Percentiles rank a stretch among this genome's conserved stretches.
Evolutionary conservation across 2,113 vertebrate species (phyloP).

Genomic region (Australoheros scitulus): DNA sequence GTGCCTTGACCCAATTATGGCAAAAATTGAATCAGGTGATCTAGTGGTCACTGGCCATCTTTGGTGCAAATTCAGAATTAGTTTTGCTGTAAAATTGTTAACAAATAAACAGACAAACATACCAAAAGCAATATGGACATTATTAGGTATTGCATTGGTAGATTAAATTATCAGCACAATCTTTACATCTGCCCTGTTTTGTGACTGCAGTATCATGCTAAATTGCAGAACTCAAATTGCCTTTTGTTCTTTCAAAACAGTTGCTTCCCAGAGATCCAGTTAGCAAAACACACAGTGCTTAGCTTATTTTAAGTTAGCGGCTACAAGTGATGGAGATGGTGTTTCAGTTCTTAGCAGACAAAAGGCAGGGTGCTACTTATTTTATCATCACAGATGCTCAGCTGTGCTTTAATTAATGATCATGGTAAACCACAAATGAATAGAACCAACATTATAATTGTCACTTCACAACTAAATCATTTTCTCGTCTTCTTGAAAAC

Average conservation of each 20-base stretch:
- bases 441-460: conserved; percentile 55
- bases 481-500: conserved; percentile 46
- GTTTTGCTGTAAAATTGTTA: too few species aligned
- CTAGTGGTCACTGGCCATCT: too few species aligned
- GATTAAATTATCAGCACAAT: not conserved
- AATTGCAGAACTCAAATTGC: not conserved
- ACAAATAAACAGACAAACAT: too few species aligned
- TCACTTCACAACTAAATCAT: conserved; percentile 58
- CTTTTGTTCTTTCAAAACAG: not conserved
- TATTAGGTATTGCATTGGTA: not conserved
- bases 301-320: conserved; percentile 24
- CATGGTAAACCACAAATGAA: conserved; percentile 55
- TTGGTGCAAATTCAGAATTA: too few species aligned
- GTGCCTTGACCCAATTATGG: too few species aligned
- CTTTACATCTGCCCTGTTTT: not conserved
- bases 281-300: conserved; percentile 14
- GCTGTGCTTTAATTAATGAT: conserved; percentile 54
- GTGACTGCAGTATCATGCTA: not conserved
- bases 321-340: conserved; percentile 13
- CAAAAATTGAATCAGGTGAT: too few species aligned
- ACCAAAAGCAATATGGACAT: not conserved
- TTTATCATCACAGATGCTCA: conserved; percentile 43
- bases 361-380: conserved; percentile 25
- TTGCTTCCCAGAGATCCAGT: conserved; percentile 14
- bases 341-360: conserved; percentile 40